These are phyloP conservation scores for Ploceus nigricollis DNA, from an alignment of 2,113 vertebrate genomes.

Conservation along the genomic window DNA sequence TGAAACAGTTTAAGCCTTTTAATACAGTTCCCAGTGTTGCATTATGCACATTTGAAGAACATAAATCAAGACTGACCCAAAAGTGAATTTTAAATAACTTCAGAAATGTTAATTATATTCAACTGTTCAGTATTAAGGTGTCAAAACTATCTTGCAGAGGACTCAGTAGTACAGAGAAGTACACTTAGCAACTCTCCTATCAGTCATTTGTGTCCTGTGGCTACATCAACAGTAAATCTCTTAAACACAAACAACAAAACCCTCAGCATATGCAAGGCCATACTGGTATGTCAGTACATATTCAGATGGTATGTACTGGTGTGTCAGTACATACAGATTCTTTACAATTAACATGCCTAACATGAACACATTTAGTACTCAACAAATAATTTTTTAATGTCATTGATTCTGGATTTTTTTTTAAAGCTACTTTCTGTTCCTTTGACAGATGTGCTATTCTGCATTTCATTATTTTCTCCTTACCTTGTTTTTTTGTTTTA, in stretches of 20 bases:
- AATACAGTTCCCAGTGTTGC: not conserved
- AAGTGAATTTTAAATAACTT: not conserved
- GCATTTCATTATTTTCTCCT: conserved; percentile 77
- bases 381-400: conserved; percentile 70
- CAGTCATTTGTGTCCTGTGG: not conserved
- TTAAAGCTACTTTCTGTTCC: conserved; percentile 47
- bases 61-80: not conserved
- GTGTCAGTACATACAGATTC: not conserved
- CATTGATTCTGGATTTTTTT: conserved; percentile 62
- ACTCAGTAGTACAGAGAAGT: not conserved
- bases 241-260: not conserved
- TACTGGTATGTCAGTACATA: not conserved
- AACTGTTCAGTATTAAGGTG: not conserved
- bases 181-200: not conserved
- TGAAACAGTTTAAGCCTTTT: not conserved
- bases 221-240: not conserved
- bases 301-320: too few species aligned
- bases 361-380: conserved; percentile 37
- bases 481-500: conserved; percentile 73
- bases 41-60: not conserved
- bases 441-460: conserved; percentile 73
- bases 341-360: conserved; percentile 57
- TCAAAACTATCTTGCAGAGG: not conserved
- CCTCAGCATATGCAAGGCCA: not conserved
- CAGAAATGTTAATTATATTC: conserved; percentile 21